These are phyloP conservation scores for Coenobita brevimanus DNA, from an alignment of 1,140 invertebrate species.

Conservation along the genomic window DNA sequence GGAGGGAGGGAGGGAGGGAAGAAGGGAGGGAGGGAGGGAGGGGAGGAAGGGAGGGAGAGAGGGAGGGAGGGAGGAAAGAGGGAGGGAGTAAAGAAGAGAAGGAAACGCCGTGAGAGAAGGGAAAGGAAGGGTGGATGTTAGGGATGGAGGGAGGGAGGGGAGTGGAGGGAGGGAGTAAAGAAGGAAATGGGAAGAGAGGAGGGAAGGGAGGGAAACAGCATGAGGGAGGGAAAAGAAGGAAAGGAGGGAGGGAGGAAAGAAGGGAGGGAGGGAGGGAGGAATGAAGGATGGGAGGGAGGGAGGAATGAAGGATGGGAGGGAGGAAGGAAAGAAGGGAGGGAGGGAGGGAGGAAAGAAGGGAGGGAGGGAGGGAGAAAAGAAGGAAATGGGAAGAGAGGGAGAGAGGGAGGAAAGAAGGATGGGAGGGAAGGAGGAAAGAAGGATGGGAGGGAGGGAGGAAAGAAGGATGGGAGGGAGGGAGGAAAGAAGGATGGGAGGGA, in stretches of 20 bases:
- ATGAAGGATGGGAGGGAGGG: not conserved
- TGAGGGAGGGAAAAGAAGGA: not conserved
- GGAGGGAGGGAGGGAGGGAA: not conserved
- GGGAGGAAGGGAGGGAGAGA: not conserved
- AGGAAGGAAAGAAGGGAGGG: conserved; percentile 1
- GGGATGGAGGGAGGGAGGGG: not conserved
- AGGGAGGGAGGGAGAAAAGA: not conserved
- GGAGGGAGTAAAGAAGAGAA: not conserved
- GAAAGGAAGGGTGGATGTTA: too few species aligned
- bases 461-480: too few species aligned
- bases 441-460: too few species aligned
- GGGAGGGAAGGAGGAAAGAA: not conserved
- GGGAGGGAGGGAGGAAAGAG: not conserved
- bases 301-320: not conserved
- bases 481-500: not conserved
- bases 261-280: not conserved
- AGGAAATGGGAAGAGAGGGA: too few species aligned
- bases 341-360: not conserved
- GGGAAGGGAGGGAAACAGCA: not conserved
- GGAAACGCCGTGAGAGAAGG: not conserved
- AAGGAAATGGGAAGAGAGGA: not conserved
- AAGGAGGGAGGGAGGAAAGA: not conserved
- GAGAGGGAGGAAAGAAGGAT: too few species aligned
- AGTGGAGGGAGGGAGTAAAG: not conserved
- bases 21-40: conserved; percentile 19